Percentiles rank a stretch among this genome's conserved stretches.
phyloP scores from a whole-genome alignment of 1,140 invertebrate species.

The Drosophila suzukii region DNA sequence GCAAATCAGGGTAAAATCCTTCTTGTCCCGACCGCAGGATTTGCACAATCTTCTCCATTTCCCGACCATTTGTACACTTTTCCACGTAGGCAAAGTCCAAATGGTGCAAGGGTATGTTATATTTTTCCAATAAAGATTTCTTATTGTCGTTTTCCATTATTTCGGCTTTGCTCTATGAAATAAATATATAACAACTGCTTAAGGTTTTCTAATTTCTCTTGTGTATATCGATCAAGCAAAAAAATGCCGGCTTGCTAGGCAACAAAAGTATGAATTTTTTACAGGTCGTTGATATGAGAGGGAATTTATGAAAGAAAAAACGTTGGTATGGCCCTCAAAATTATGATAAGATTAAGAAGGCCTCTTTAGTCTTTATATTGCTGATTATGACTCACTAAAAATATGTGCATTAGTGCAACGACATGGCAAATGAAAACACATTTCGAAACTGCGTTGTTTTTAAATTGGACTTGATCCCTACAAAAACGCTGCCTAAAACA shows the following conservation, averaged over 20 bases:
- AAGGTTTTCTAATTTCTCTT: neutral
- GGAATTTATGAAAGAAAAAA: too few species aligned
- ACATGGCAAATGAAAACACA: too few species aligned
- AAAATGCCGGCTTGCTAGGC: constrained; percentile 4
- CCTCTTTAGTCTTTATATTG: too few species aligned
- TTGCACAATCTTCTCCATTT: constrained; percentile 87
- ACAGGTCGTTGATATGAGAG: neutral
- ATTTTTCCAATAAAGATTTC: constrained; percentile 85
- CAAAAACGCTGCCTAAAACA: too few species aligned
- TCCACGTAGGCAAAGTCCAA: constrained; percentile 87
- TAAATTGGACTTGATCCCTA: too few species aligned
- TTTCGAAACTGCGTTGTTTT: too few species aligned
- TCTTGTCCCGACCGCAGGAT: constrained; percentile 89
- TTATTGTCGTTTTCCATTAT: constrained; percentile 40
- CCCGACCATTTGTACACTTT: constrained; percentile 85
- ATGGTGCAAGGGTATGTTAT: constrained; percentile 86
- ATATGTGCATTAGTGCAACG: too few species aligned
- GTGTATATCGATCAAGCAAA: constrained; percentile 21
- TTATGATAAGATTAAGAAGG: too few species aligned
- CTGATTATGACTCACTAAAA: too few species aligned
- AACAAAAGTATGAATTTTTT: neutral
- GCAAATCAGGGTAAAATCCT: constrained; percentile 87
- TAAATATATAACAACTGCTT: neutral
- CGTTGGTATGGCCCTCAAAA: too few species aligned
- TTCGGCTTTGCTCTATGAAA: neutral